These are phyloP conservation scores for Anas platyrhynchos DNA, from an alignment of 2,113 vertebrate species.

Conservation along the genomic window DNA sequence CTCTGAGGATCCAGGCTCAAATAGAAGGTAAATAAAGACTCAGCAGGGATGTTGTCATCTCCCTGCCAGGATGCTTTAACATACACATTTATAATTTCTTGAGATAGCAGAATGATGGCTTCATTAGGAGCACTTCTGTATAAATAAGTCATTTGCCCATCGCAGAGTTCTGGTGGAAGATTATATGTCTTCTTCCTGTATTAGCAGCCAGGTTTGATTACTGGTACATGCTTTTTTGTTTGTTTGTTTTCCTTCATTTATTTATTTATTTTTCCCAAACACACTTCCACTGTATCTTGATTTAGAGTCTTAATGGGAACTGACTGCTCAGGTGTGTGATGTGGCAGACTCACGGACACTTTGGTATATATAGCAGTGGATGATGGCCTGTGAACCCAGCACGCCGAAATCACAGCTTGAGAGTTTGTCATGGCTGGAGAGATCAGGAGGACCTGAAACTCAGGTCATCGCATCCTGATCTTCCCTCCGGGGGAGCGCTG, in stretches of 20 bases:
- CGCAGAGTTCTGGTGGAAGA: neutral
- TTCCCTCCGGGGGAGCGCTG: neutral
- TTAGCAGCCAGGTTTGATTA: neutral
- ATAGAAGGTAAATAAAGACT: conserved; percentile 38
- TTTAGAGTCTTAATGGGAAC: neutral
- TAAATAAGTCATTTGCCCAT: conserved; percentile 15
- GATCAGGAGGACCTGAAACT: neutral
- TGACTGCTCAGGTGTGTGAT: neutral
- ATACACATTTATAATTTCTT: conserved; percentile 47
- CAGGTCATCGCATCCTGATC: neutral
- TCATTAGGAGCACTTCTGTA: conserved; percentile 40
- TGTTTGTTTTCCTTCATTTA: fast-evolving
- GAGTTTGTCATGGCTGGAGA: neutral
- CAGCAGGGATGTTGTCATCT: conserved; percentile 46
- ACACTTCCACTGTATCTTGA: neutral
- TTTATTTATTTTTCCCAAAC: neutral
- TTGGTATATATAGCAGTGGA: neutral
- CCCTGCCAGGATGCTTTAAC: conserved; percentile 38
- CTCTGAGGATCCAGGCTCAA: neutral
- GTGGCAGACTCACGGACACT: neutral
- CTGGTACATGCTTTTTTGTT: fast-evolving
- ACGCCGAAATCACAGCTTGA: neutral
- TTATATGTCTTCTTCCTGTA: neutral
- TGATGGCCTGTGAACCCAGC: neutral
- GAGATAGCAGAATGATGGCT: conserved; percentile 19